phyloP scores from a whole-genome alignment of 2,888 invertebrate genomes.

The Nymphalis polychloros region DNA sequence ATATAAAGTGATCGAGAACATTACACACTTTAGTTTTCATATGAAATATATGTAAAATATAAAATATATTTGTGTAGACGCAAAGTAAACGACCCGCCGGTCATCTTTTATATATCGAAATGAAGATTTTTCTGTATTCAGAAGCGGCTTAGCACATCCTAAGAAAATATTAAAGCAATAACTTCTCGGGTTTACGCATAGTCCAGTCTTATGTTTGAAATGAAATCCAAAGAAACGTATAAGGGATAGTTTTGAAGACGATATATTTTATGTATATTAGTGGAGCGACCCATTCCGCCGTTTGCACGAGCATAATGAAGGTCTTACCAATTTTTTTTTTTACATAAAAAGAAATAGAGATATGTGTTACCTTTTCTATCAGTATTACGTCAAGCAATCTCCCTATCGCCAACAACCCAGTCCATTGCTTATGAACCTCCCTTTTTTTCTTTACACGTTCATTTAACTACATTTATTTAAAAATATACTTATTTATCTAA shows the following conservation, averaged over 20 bases:
- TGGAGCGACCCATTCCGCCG: too few species aligned
- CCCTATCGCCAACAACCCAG: too few species aligned
- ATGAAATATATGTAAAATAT: constrained; percentile 2
- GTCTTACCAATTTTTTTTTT: too few species aligned
- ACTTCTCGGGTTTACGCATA: constrained; percentile 23
- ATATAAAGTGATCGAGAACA: neutral
- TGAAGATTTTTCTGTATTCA: constrained; percentile 38
- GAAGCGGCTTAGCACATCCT: constrained; percentile 31
- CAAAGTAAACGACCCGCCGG: constrained; percentile 15
- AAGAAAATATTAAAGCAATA: constrained; percentile 34
- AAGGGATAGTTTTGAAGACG: constrained; percentile 6
- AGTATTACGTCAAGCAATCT: too few species aligned
- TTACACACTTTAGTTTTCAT: neutral
- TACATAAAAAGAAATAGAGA: too few species aligned
- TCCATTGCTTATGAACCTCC: too few species aligned
- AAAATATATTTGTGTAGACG: neutral
- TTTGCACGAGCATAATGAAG: too few species aligned
- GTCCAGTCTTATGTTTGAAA: constrained; percentile 13
- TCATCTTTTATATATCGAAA: constrained; percentile 30
- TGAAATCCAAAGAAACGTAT: constrained; percentile 8
- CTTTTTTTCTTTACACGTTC: too few species aligned
- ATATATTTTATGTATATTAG: neutral
- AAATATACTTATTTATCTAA: too few species aligned
- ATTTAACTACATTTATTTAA: too few species aligned
- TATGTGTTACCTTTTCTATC: too few species aligned